These are phyloP conservation scores for Ennomos fuscantarius DNA, from an alignment of 2,888 invertebrate genomes.

Conservation along the genomic window DNA sequence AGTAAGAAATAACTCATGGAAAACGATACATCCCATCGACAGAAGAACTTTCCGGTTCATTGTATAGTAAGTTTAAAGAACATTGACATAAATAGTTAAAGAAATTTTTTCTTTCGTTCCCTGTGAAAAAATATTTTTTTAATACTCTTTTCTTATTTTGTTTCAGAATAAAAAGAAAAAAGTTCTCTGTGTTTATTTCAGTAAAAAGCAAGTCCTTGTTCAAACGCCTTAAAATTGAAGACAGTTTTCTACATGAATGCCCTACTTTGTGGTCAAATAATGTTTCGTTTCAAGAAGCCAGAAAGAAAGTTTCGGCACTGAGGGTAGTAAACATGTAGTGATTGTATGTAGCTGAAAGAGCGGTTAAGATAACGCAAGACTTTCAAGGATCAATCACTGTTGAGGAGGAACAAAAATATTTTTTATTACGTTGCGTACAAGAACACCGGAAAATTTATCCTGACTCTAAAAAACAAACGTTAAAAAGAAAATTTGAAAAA, in stretches of 20 bases:
- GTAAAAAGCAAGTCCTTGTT: too few species aligned
- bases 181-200: not conserved
- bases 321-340: slow-evolving; percentile 16
- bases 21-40: too few species aligned
- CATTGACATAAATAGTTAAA: not conserved
- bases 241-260: not conserved
- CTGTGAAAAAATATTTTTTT: too few species aligned
- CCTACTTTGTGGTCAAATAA: not conserved
- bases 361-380: slow-evolving; percentile 37
- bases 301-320: too few species aligned
- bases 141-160: too few species aligned
- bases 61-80: too few species aligned
- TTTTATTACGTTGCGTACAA: slow-evolving; percentile 32
- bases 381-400: slow-evolving; percentile 37
- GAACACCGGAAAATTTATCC: slow-evolving; percentile 20
- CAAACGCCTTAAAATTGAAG: too few species aligned
- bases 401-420: slow-evolving; percentile 31
- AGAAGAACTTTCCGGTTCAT: too few species aligned
- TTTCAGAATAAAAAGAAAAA: too few species aligned
- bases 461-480: too few species aligned
- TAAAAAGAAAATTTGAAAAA: slow-evolving; percentile 6
- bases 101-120: too few species aligned
- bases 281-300: not conserved
- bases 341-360: slow-evolving; percentile 34
- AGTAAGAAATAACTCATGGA: too few species aligned